Percentiles rank a stretch among this genome's conserved stretches.
Evolutionary conservation across 1,140 invertebrate genomes (phyloP).

Genomic region (Drepana arcuata): DNA sequence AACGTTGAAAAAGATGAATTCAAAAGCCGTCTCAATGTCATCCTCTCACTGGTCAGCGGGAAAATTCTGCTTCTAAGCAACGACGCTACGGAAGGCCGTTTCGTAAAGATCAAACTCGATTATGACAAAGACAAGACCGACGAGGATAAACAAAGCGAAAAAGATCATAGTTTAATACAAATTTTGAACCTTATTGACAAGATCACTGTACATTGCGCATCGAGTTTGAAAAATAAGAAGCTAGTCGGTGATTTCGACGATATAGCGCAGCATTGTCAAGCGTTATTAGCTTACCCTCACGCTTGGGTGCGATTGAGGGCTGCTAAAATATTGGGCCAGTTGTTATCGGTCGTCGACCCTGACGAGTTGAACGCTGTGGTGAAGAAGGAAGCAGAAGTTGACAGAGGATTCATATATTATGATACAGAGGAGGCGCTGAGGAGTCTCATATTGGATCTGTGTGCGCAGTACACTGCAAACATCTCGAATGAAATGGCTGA

Average conservation of each 20-base stretch:
- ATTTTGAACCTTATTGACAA: slow-evolving; percentile 71
- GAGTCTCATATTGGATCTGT: slow-evolving; percentile 80
- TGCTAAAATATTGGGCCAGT: slow-evolving; percentile 80
- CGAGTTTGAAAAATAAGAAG: slow-evolving; percentile 52
- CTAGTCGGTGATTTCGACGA: slow-evolving; percentile 65
- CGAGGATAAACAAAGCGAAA: slow-evolving; percentile 63
- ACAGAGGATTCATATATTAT: slow-evolving; percentile 75
- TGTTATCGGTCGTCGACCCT: slow-evolving; percentile 77
- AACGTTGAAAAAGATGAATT: slow-evolving; percentile 80
- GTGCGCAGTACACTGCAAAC: slow-evolving; percentile 80
- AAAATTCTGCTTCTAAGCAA: slow-evolving; percentile 51
- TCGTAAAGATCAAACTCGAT: slow-evolving; percentile 49
- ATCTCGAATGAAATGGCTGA: slow-evolving; percentile 76
- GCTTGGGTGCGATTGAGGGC: slow-evolving; percentile 81
- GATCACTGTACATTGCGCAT: slow-evolving; percentile 65
- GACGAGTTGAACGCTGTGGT: slow-evolving; percentile 73
- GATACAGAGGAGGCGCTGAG: slow-evolving; percentile 75
- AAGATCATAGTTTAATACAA: slow-evolving; percentile 73
- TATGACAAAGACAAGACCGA: slow-evolving; percentile 41
- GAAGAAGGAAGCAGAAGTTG: slow-evolving; percentile 51
- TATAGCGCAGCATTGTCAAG: slow-evolving; percentile 82
- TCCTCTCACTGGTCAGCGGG: slow-evolving; percentile 73
- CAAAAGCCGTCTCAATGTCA: slow-evolving; percentile 69
- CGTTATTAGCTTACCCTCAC: slow-evolving; percentile 75
- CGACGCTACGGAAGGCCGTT: slow-evolving; percentile 58